phyloP scores from a whole-genome alignment of 2,113 vertebrate species.

The Myrmecobius fasciatus region DNA sequence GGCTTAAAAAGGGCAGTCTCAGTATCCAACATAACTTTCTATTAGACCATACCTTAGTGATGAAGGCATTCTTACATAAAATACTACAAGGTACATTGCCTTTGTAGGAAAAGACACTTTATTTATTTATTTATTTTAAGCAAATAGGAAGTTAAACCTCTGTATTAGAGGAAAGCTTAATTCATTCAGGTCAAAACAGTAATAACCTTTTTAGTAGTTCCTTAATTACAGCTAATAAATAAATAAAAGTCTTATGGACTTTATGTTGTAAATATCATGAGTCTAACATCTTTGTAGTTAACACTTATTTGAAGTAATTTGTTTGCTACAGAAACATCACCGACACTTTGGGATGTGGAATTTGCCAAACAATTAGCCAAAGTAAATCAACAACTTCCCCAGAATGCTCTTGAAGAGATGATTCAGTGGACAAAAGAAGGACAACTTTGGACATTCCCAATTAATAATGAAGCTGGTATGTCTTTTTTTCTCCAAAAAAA shows the following conservation, averaged over 20 bases:
- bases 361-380: conserved; percentile 87
- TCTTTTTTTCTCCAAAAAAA: not conserved
- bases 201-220: not conserved
- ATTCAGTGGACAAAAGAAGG: conserved; percentile 96
- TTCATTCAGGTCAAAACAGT: not conserved
- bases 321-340: conserved; percentile 74
- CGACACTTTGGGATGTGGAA: conserved; percentile 94
- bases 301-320: conserved; percentile 13
- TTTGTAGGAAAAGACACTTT: not conserved
- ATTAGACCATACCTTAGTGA: not conserved
- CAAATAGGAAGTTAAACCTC: not conserved
- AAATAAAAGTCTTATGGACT: conserved; percentile 22
- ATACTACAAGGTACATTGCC: not conserved
- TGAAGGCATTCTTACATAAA: conserved; percentile 38
- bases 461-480: conserved; percentile 94
- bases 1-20: not conserved
- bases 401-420: conserved; percentile 96
- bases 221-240: not conserved
- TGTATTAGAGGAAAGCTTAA: not conserved
- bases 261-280: conserved; percentile 36
- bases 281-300: conserved; percentile 17
- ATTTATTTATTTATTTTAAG: not conserved
- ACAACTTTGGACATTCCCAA: conserved; percentile 93
- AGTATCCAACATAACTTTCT: not conserved
- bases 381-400: conserved; percentile 82